Conservation (phyloP, 2,797 vertebrate species). For the Enteromius paludinosus region DNA sequence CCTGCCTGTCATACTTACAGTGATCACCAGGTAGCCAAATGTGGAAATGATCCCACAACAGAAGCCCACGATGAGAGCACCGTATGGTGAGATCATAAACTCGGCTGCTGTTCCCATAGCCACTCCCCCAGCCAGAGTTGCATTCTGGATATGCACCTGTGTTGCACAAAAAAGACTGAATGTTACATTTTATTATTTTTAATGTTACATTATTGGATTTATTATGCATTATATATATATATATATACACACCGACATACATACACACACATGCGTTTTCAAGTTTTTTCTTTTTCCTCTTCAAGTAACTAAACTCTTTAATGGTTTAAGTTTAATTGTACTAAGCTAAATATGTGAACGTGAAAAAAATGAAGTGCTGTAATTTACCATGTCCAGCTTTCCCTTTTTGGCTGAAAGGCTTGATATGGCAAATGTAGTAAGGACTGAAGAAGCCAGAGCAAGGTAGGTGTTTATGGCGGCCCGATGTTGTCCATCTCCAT, state of each 20-base stretch:
- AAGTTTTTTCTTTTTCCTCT: no score
- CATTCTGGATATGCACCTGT: constrained; percentile 96
- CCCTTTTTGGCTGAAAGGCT: constrained; percentile 87
- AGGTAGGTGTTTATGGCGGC: constrained; percentile 93
- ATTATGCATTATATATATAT: no score
- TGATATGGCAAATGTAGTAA: constrained; percentile 88
- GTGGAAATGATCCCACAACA: constrained; percentile 88
- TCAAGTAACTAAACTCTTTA: not conserved
- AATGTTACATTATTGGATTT: no score
- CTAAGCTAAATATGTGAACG: not conserved
- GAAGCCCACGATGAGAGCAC: constrained; percentile 90
- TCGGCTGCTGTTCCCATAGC: constrained; percentile 92
- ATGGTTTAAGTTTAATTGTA: not conserved
- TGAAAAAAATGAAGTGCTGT: not conserved
- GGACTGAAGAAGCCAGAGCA: constrained; percentile 84
- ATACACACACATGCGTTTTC: no score
- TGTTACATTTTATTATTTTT: not conserved
- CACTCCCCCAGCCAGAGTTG: constrained; percentile 91
- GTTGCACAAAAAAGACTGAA: not conserved
- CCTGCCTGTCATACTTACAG: constrained; percentile 81
- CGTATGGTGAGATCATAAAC: constrained; percentile 92
- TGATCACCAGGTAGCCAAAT: constrained; percentile 85
- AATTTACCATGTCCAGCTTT: constrained; percentile 93
- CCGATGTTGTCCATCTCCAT: constrained; percentile 91
- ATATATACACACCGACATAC: no score